A percentile compares a stretch with the other conserved stretches of the same genome.
phyloP scores from a whole-genome alignment of 2,113 vertebrate genomes.

The Greenwoodochromis staneri region DNA sequence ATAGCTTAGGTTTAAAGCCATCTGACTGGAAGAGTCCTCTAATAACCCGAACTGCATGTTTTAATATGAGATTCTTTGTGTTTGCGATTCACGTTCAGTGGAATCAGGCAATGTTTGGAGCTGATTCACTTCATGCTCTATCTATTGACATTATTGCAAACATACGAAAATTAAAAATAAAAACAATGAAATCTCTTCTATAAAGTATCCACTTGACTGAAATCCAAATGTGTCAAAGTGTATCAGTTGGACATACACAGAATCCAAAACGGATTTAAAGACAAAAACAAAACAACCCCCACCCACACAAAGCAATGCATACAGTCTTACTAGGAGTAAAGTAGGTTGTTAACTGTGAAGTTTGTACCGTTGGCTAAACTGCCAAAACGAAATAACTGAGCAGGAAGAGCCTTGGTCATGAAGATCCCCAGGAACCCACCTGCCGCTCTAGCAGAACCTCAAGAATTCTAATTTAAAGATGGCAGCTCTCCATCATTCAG shows the following conservation, averaged over 20 bases:
- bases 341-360: not conserved
- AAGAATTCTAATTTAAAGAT: not conserved
- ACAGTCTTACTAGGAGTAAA: not conserved
- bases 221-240: not conserved
- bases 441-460: not conserved
- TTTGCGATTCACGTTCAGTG: not conserved
- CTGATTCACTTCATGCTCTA: accelerated
- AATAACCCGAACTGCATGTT: not conserved
- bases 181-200: not conserved
- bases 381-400: not conserved
- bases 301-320: not conserved
- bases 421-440: not conserved
- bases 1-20: not conserved
- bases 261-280: not conserved
- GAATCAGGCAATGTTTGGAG: not conserved
- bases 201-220: not conserved
- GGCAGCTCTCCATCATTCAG: not conserved
- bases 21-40: not conserved
- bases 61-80: not conserved
- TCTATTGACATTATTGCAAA: not conserved
- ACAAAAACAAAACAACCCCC: not conserved
- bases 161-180: not conserved
- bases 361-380: not conserved
- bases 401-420: not conserved
- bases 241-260: not conserved